Evolutionary conservation across 2,888 invertebrate genomes (phyloP).

Genomic region (Suillia variegata): DNA sequence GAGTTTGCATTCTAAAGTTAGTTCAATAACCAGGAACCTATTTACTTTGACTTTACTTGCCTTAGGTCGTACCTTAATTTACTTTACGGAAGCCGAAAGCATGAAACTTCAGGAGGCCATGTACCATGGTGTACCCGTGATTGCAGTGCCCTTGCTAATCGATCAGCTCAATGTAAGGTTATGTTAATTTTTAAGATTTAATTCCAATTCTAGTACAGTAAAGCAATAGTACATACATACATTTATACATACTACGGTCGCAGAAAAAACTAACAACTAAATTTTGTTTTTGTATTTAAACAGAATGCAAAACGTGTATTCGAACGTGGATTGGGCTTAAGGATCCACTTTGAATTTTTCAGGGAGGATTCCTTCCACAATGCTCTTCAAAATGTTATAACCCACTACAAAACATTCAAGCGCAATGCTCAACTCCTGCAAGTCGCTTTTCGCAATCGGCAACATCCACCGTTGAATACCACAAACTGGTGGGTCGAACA

Average conservation of each 20-base stretch:
- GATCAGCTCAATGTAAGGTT: conserved; percentile 46
- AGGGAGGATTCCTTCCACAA: conserved; percentile 5
- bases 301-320: conserved; percentile 39
- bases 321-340: conserved; percentile 36
- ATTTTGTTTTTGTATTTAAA: neutral
- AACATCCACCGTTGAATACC: conserved; percentile 26
- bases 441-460: conserved; percentile 29
- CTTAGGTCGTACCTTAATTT: too few relatives aligned
- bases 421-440: conserved; percentile 24
- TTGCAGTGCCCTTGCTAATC: conserved; percentile 48
- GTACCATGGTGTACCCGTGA: conserved; percentile 49
- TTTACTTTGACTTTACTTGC: too few relatives aligned
- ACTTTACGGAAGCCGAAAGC: conserved; percentile 50
- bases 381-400: conserved; percentile 24
- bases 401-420: conserved; percentile 8
- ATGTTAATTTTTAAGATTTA: neutral
- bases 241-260: too few relatives aligned
- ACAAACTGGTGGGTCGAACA: conserved; percentile 44
- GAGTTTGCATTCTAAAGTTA: fast-evolving
- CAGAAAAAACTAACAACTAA: too few relatives aligned
- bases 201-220: neutral
- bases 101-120: conserved; percentile 50
- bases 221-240: too few relatives aligned
- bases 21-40: too few relatives aligned
- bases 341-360: conserved; percentile 11